Evolutionary conservation across 2,797 vertebrate species (phyloP).

Genomic region (Oreonectes daqikongensis): DNA sequence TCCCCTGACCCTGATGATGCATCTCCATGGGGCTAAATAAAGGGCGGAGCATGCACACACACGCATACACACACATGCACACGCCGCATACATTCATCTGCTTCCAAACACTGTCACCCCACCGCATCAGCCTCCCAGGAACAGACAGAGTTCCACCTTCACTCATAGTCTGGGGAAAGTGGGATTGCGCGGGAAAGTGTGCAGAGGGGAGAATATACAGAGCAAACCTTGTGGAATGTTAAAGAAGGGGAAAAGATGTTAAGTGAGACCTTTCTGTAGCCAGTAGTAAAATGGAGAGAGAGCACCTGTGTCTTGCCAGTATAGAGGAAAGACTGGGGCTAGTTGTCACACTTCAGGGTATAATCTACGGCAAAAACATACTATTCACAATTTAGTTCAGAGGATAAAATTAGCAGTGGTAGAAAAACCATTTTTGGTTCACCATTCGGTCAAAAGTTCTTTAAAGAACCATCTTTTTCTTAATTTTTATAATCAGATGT

Average conservation of each 20-base stretch:
- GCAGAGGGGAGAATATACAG: background rate
- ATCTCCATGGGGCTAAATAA: conserved; percentile 76
- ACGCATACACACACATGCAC: conserved; percentile 42
- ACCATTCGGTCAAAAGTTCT: too few species aligned
- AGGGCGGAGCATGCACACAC: conserved; percentile 71
- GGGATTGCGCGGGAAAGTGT: conserved; percentile 51
- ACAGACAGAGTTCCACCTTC: conserved; percentile 74
- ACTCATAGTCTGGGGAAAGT: conserved; percentile 63
- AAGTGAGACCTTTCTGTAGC: background rate
- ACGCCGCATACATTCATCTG: conserved; percentile 58
- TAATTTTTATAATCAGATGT: too few species aligned
- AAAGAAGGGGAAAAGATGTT: background rate
- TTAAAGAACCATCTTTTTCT: too few species aligned
- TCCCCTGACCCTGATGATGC: conserved; percentile 78
- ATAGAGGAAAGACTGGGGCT: background rate
- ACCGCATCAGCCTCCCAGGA: conserved; percentile 73
- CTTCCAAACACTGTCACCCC: conserved; percentile 75
- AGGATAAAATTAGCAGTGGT: too few species aligned
- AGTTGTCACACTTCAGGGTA: too few species aligned
- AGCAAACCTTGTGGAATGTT: background rate
- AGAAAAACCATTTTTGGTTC: too few species aligned
- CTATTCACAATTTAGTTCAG: too few species aligned
- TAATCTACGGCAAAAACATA: too few species aligned
- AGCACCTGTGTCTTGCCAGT: background rate
- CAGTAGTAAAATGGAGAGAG: too few species aligned